Evolutionary conservation across 2,113 vertebrate species (phyloP), one percentile per base, ranked within the genome.

Genomic region (Romanogobio albipinnatus): DNA sequence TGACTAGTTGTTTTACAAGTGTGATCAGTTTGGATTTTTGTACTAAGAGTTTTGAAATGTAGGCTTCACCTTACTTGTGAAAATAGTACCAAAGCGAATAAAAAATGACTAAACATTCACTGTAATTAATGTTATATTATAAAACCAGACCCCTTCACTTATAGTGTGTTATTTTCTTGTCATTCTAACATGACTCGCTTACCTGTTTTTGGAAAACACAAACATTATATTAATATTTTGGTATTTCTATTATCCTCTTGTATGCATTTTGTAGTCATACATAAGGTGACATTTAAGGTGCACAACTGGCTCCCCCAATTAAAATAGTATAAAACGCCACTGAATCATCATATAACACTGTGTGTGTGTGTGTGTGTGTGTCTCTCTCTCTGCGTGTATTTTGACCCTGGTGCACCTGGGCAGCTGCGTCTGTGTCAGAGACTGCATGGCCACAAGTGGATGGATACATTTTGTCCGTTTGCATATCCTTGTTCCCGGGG

Each of bases 401-500:
- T 90, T 73, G 66, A 71, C 81, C 33, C 77, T 59, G 59, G 74
- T 56, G 78, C 45, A 86, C 68, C 19, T 11, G 6, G 71, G 64
- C 29, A 47, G 66, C 19, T 79, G 26, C 84, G 15, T 79, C 39
- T 56, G 81, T 84, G 74, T 70, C 82, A 83, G 19, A 53, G 64
- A 53, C 22, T 86, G 73, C 4, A 8, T 4, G 82, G 62, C 86
- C 86, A 84, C 84, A 77, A 70, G 79, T 61, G 33, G 15, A 70
- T 10, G 26, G 78, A 86, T 85, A 79, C 62, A 83, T 85, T 87
- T 87, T 85, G 86, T 86, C 70, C 49, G 82, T 87, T 84, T 79
- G 64, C 24, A 11, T 85, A 86, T 91, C 87, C 82, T 84, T 92
- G 91, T 78, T 86, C 91, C 85, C 88, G 75, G 84, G 90, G 92